Percentiles rank a stretch among this genome's conserved stretches.
These are phyloP conservation scores for Heliangelus exortis DNA, from an alignment of 2,797 vertebrate genomes.

Conservation along the genomic window DNA sequence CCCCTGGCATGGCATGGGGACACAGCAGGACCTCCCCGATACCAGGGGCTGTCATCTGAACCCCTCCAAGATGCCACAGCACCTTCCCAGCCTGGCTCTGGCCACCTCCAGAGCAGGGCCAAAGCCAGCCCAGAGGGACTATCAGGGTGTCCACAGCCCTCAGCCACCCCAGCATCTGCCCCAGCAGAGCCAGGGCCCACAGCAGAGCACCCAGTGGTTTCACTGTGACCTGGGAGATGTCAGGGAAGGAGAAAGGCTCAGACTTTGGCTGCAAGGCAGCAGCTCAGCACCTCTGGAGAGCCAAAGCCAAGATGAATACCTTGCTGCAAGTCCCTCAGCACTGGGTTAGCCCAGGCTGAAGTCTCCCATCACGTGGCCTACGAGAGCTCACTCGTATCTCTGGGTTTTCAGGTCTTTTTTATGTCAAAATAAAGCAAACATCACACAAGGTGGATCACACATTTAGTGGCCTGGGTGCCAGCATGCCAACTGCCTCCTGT, in stretches of 20 bases:
- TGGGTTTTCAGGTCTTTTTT: background rate
- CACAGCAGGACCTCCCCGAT: background rate
- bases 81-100: fast-evolving
- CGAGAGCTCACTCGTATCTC: background rate
- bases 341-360: background rate
- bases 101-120: background rate
- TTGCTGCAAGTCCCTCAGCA: background rate
- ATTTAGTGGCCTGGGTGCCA: background rate
- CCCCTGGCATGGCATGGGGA: background rate
- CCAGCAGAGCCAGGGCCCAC: background rate
- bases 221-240: background rate
- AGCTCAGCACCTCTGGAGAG: background rate
- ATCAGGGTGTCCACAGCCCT: background rate
- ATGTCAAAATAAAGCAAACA: background rate
- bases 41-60: background rate
- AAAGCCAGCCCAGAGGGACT: background rate
- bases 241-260: background rate
- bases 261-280: background rate
- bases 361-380: fast-evolving
- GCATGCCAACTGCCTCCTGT: background rate
- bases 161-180: background rate
- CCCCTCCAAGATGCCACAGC: background rate
- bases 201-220: background rate
- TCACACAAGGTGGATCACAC: background rate
- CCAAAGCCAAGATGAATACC: background rate